These are phyloP conservation scores for Meghimatium bilineatum DNA, from an alignment of 2,888 invertebrate species.

Conservation along the genomic window DNA sequence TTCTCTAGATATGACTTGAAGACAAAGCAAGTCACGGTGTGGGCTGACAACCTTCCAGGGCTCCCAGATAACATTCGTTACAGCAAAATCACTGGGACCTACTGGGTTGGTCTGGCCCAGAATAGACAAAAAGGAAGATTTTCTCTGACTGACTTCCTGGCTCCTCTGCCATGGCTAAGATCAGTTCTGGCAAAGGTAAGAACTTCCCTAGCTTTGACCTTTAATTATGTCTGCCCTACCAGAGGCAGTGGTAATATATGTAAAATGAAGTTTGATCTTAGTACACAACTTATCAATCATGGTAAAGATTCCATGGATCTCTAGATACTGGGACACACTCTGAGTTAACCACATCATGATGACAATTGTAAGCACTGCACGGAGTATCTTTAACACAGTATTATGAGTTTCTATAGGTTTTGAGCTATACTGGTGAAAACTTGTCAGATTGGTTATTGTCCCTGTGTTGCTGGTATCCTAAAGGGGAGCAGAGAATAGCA, in stretches of 20 bases:
- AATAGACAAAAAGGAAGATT: constrained; percentile 58
- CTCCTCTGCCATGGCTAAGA: constrained; percentile 63
- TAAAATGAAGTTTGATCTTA: too few relatives aligned
- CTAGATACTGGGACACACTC: too few relatives aligned
- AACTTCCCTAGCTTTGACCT: neutral
- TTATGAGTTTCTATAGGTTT: too few relatives aligned
- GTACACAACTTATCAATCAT: too few relatives aligned
- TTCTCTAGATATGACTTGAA: constrained; percentile 83
- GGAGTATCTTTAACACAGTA: too few relatives aligned
- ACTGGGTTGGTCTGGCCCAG: constrained; percentile 75
- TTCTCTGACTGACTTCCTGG: constrained; percentile 60
- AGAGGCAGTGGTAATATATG: neutral
- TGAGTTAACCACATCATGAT: too few relatives aligned
- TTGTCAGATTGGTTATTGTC: too few relatives aligned
- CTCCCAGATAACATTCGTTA: constrained; percentile 83
- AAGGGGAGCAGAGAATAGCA: too few relatives aligned
- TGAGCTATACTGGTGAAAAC: too few relatives aligned
- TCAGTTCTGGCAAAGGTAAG: constrained; percentile 66
- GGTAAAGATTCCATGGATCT: too few relatives aligned
- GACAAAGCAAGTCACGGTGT: constrained; percentile 77
- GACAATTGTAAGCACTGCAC: too few relatives aligned
- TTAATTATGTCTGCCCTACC: neutral
- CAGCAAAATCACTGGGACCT: constrained; percentile 73
- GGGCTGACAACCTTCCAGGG: constrained; percentile 84
- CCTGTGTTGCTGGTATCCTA: too few relatives aligned